phyloP scores from a whole-genome alignment of 2,888 invertebrate species.

The Hydroisotoma schaefferi region DNA sequence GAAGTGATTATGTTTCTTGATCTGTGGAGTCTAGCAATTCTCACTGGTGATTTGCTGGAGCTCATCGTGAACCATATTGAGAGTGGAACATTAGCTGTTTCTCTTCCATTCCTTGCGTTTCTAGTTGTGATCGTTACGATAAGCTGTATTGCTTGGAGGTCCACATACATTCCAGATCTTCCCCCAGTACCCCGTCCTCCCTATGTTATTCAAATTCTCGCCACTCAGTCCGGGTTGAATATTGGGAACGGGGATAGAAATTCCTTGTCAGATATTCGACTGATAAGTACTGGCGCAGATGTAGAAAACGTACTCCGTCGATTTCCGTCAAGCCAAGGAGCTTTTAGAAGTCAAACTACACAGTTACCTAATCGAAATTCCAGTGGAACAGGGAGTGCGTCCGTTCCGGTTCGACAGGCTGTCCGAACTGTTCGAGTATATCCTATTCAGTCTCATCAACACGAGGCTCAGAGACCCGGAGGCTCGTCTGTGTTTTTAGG shows the following conservation, averaged over 20 bases:
- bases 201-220: slow-evolving; percentile 42
- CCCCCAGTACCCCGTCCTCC: slow-evolving; percentile 43
- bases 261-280: slow-evolving; percentile 38
- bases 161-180: slow-evolving; percentile 42
- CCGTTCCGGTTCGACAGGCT: too few relatives aligned
- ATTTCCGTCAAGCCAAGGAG: slow-evolving; percentile 2
- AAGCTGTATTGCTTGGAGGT: slow-evolving; percentile 40
- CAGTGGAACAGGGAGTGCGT: slow-evolving; percentile 5
- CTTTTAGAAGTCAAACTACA: slow-evolving; percentile 13
- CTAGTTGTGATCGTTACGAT: slow-evolving; percentile 22
- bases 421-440: background rate
- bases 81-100: slow-evolving; percentile 25
- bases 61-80: slow-evolving; percentile 29
- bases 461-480: background rate
- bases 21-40: slow-evolving; percentile 35
- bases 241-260: slow-evolving; percentile 26
- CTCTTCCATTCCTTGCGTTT: slow-evolving; percentile 28
- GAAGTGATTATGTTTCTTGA: slow-evolving; percentile 45
- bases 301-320: slow-evolving; percentile 25
- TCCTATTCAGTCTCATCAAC: background rate
- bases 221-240: slow-evolving; percentile 11
- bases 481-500: background rate
- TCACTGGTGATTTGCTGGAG: slow-evolving; percentile 40
- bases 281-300: slow-evolving; percentile 34
- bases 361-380: slow-evolving; percentile 17